Conservation (phyloP, 2,113 vertebrate genomes). For the Engystomops pustulosus region DNA sequence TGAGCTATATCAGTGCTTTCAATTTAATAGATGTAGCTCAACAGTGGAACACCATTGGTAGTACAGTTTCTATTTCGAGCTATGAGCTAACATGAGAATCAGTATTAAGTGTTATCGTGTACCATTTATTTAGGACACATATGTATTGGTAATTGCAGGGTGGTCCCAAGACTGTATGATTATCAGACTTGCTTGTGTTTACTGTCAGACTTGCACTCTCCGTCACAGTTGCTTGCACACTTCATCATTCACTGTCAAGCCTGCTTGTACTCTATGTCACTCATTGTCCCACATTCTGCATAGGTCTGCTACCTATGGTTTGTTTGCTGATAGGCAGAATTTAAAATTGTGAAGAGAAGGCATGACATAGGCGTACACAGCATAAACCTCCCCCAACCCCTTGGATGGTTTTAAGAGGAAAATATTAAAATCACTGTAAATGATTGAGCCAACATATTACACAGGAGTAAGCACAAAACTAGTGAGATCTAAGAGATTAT, state of each 20-base stretch:
- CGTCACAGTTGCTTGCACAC: constrained; percentile 12
- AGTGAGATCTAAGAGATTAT: too few relatives aligned
- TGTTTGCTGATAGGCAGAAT: background rate
- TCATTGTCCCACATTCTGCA: background rate
- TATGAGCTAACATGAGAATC: too few relatives aligned
- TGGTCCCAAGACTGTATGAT: background rate
- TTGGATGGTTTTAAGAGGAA: background rate
- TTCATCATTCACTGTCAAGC: constrained; percentile 23
- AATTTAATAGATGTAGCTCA: too few relatives aligned
- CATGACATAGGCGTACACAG: background rate
- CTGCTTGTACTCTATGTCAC: background rate
- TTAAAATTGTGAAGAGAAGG: background rate
- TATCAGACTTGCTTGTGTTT: constrained; percentile 8
- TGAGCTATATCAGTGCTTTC: too few relatives aligned
- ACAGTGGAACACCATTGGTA: too few relatives aligned
- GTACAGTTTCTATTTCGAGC: too few relatives aligned
- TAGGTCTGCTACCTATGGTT: constrained; percentile 11
- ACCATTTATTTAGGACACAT: background rate
- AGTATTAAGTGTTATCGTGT: too few relatives aligned
- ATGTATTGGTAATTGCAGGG: background rate
- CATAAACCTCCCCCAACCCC: background rate
- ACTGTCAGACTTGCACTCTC: constrained; percentile 1
- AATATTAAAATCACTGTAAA: too few relatives aligned
- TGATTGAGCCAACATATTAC: too few relatives aligned
- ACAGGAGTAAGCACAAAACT: too few relatives aligned